A percentile compares a stretch with the other conserved stretches of the same genome.
Evolutionary conservation across 1,140 invertebrate species (phyloP).

Genomic region (Drosophila novamexicana): DNA sequence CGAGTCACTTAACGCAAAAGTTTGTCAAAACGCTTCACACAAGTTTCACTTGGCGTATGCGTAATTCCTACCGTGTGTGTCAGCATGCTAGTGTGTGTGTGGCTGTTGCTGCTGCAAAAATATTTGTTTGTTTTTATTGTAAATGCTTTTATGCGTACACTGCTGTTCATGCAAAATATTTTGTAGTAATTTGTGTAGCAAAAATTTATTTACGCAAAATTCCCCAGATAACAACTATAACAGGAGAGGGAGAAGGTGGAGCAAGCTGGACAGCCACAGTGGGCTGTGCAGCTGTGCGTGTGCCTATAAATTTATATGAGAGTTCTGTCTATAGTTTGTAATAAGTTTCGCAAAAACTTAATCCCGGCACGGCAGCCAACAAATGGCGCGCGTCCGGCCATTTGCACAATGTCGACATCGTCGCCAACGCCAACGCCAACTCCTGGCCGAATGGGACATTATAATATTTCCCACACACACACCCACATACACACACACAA

Average conservation of each 20-base stretch:
- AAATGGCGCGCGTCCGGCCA: conserved; percentile 49
- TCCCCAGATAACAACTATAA: conserved; percentile 36
- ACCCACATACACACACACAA: conserved; percentile 15
- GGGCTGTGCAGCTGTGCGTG: conserved; percentile 49
- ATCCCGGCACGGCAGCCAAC: conserved; percentile 54
- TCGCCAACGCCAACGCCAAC: conserved; percentile 14
- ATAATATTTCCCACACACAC: conserved; percentile 43
- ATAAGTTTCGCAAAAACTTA: conserved; percentile 77
- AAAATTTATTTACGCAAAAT: conserved; percentile 71
- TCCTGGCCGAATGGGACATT: conserved; percentile 50
- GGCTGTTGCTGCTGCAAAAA: conserved; percentile 9
- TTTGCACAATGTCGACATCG: conserved; percentile 31
- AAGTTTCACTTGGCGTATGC: conserved; percentile 59
- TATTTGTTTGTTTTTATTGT: conserved; percentile 72
- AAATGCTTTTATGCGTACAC: conserved; percentile 68
- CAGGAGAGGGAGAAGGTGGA: background rate
- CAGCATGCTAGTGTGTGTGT: conserved; percentile 15
- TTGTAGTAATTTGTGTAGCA: conserved; percentile 75
- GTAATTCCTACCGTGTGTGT: conserved; percentile 47
- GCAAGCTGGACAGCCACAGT: background rate
- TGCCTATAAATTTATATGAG: conserved; percentile 60
- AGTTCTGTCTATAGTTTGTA: conserved; percentile 64
- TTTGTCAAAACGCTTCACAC: conserved; percentile 53
- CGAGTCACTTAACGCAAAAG: conserved; percentile 73
- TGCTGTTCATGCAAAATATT: conserved; percentile 74